These are phyloP conservation scores for Saccopteryx bilineata DNA, from an alignment of 2,113 vertebrate species.

Conservation along the genomic window DNA sequence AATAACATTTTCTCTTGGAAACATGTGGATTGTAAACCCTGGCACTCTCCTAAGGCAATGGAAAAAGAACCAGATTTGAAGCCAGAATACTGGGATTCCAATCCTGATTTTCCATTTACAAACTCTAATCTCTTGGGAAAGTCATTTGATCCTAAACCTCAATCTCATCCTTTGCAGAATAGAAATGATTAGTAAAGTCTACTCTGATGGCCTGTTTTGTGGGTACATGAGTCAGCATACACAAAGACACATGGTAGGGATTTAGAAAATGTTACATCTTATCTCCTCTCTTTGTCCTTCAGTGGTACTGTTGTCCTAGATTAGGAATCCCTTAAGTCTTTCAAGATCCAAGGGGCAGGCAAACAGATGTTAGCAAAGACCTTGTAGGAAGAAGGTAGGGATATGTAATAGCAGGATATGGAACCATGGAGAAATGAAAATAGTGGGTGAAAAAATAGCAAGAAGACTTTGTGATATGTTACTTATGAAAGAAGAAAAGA, in stretches of 20 bases:
- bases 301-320: conserved; percentile 17
- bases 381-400: background rate
- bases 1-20: background rate
- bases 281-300: background rate
- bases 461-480: background rate
- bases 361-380: conserved; percentile 43
- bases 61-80: conserved; percentile 33
- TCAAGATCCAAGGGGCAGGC: background rate
- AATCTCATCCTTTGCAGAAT: conserved; percentile 20
- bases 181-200: conserved; percentile 2
- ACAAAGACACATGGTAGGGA: background rate
- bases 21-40: background rate
- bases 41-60: background rate
- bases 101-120: conserved; percentile 22
- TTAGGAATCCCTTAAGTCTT: background rate
- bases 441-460: background rate
- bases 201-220: background rate
- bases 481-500: background rate
- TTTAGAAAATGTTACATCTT: conserved; percentile 4
- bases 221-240: background rate
- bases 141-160: background rate
- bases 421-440: conserved; percentile 4
- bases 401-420: background rate
- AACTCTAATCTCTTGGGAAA: background rate
- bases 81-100: background rate